These are phyloP conservation scores for Chaetodon trifasciatus DNA, from an alignment of 2,797 vertebrate species.

Conservation along the genomic window DNA sequence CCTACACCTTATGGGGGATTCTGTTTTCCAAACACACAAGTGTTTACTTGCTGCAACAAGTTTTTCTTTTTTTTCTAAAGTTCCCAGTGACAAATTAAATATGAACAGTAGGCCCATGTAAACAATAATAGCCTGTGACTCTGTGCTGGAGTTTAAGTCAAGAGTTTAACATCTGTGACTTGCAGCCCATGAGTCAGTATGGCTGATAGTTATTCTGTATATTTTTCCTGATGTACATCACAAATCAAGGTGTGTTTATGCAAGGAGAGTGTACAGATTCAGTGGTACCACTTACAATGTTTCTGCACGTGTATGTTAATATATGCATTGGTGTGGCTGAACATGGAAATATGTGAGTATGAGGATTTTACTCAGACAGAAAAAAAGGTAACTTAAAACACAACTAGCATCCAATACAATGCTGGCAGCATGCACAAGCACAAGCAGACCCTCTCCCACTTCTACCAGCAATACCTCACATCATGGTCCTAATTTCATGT, in stretches of 20 bases:
- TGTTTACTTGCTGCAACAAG: conserved; percentile 47
- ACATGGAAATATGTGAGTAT: neutral
- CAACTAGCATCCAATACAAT: neutral
- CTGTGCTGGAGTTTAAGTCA: conserved; percentile 12
- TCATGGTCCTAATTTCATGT: neutral
- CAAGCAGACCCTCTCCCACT: neutral
- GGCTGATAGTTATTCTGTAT: neutral
- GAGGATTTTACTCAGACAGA: neutral
- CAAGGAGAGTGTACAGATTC: conserved; percentile 7
- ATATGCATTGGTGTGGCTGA: neutral
- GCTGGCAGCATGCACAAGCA: neutral
- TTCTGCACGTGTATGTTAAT: neutral
- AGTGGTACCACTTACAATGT: neutral
- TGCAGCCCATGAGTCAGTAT: conserved; percentile 27
- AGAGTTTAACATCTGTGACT: conserved; percentile 19
- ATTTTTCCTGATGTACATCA: neutral
- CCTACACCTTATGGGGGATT: conserved; percentile 48
- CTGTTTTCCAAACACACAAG: conserved; percentile 49
- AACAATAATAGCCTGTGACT: conserved; percentile 30
- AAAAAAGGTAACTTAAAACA: neutral
- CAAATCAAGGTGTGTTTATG: conserved; percentile 25
- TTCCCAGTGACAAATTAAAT: conserved; percentile 9
- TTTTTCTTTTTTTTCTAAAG: neutral
- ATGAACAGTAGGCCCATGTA: neutral
- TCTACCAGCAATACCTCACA: conserved; percentile 1